Conservation (phyloP, 2,888 invertebrate species). For the Lepidonotus clava region DNA sequence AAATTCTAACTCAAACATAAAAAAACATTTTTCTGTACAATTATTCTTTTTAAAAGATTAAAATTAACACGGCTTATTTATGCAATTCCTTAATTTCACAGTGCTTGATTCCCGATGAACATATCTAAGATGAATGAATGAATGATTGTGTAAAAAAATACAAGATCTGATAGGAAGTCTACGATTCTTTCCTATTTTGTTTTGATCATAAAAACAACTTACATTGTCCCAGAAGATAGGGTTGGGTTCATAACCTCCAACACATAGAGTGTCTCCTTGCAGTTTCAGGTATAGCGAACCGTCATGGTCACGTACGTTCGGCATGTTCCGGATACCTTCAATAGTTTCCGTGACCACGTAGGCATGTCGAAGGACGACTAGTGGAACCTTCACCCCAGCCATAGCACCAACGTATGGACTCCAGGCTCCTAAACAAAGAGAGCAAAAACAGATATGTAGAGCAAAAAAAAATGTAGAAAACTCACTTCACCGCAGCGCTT, state of each 20-base stretch:
- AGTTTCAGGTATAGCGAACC: constrained; percentile 90
- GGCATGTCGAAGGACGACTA: constrained; percentile 92
- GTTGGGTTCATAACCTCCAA: constrained; percentile 94
- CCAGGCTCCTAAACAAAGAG: constrained; percentile 86
- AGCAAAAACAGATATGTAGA: background rate
- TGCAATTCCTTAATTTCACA: too few relatives aligned
- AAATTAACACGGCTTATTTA: too few relatives aligned
- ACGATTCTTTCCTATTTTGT: too few relatives aligned
- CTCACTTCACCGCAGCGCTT: background rate
- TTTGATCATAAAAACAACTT: too few relatives aligned
- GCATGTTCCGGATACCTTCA: constrained; percentile 87
- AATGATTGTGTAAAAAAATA: too few relatives aligned
- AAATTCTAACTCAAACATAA: too few relatives aligned
- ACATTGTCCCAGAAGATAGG: constrained; percentile 84
- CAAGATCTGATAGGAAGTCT: too few relatives aligned
- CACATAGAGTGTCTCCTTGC: constrained; percentile 85
- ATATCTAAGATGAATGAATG: too few relatives aligned
- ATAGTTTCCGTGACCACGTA: constrained; percentile 92
- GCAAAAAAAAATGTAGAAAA: too few relatives aligned
- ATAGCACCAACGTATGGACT: constrained; percentile 87
- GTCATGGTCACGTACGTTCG: constrained; percentile 93
- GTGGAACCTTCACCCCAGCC: constrained; percentile 87
- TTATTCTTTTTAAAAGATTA: too few relatives aligned
- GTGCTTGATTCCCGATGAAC: too few relatives aligned
- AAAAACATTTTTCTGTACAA: too few relatives aligned